These are phyloP conservation scores for Tetragnatha versicolor DNA, from an alignment of 1,140 invertebrate genomes.

Conservation along the genomic window DNA sequence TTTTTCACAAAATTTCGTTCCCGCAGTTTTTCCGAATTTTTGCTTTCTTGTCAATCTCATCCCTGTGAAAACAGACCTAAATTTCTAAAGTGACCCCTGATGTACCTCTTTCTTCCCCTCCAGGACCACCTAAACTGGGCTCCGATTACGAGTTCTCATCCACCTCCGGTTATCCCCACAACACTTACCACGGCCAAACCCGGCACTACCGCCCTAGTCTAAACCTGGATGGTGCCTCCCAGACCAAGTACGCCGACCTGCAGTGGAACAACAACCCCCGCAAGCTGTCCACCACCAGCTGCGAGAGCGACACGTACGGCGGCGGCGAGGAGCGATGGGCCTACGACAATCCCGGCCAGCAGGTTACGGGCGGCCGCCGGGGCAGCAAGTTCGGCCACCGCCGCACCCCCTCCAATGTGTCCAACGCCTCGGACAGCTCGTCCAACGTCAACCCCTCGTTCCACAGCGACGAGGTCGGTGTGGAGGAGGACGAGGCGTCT, in stretches of 20 bases:
- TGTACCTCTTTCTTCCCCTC: not conserved
- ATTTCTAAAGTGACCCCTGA: too few species aligned
- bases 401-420: conserved; percentile 76
- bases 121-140: conserved; percentile 47
- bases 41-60: too few species aligned
- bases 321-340: conserved; percentile 55
- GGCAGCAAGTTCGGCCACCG: conserved; percentile 66
- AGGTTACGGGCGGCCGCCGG: conserved; percentile 54
- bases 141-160: conserved; percentile 70
- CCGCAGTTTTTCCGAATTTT: too few species aligned
- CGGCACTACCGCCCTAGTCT: conserved; percentile 75
- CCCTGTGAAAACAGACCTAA: too few species aligned
- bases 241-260: conserved; percentile 78
- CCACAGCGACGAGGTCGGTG: conserved; percentile 73
- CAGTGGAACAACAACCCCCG: conserved; percentile 76
- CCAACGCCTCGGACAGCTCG: conserved; percentile 69
- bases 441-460: conserved; percentile 71
- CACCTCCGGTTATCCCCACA: conserved; percentile 75
- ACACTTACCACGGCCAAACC: conserved; percentile 89
- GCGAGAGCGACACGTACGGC: conserved; percentile 65
- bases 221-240: conserved; percentile 68
- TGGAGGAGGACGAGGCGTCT: conserved; percentile 53
- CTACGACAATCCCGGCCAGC: conserved; percentile 60
- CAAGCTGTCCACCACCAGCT: conserved; percentile 73
- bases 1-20: too few species aligned